Evolutionary conservation across 2,888 invertebrate genomes (phyloP), one percentile per base, ranked within the genome.

Genomic region (Acrobeloides nanus): DNA sequence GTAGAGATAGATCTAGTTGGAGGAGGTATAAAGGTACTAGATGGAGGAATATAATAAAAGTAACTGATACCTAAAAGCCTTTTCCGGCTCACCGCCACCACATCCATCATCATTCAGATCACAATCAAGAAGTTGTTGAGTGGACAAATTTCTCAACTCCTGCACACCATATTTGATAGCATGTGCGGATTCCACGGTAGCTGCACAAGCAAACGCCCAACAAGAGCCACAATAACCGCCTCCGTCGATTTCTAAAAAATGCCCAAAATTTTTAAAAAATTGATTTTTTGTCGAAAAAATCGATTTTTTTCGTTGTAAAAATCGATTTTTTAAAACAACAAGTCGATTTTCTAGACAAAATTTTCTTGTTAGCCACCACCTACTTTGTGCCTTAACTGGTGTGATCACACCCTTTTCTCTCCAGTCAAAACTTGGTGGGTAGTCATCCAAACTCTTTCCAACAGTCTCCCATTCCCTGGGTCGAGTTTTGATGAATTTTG

Each of bases 21-120:
- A n/a, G n/a, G n/a, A n/a, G n/a, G n/a, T n/a, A n/a, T n/a, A n/a
- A n/a, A n/a, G n/a, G n/a, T n/a, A n/a, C n/a, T n/a, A n/a, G n/a
- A n/a, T n/a, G n/a, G n/a, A n/a, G n/a, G n/a, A n/a, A n/a, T n/a
- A n/a, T n/a, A n/a, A n/a, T n/a, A n/a, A n/a, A n/a, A n/a, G n/a
- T n/a, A n/a, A n/a, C 50, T n/a, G 8, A 54, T 74, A 78, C 54
- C 73, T 59, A 65, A 78, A 78, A 26, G 77, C 76, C 52, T 75
- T 69, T 66, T 76, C 76, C 71, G 75, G 75, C n/a, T 75, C 70
- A 27, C 78, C 78, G 26, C 77, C 78, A 46, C 74, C 68, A 60
- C 77, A 78, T 3, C 76, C 77, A 51, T 74, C 57, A 60, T 77
- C 76, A 23, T 74, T 75, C 55, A 67, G 67, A 34, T 64, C 61